Base-by-base conservation (phyloP, 2,113 vertebrate species). In the Corythaeola cristata region DNA sequence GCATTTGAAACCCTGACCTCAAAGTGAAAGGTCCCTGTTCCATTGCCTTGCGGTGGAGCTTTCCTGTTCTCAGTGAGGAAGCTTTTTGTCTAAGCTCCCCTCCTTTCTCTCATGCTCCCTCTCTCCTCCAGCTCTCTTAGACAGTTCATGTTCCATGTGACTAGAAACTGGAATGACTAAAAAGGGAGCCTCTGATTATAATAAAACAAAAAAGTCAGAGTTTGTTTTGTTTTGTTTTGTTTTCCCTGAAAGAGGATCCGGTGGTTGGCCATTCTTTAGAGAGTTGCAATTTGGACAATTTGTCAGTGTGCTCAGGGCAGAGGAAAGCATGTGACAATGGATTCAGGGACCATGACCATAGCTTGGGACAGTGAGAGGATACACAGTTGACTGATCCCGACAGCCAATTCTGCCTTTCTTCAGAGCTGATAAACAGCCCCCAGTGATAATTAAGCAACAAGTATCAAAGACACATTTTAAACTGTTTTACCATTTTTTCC, bases 241-340 rank as follows among this genome's bases (percentile, higher is more conserved):
- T 97, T 97, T 95, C 90, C 76, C 45, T 97, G 94, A 96, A 85
- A 94, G 97, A 97, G 92, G 90, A 97, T 96, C 93, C 22, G 67
- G 97, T 95, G 60, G 69, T 81, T 97, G 92, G 94, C 81, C 45
- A 28, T 76, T 95, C 95, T 97, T 97, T 85, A 85, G 49, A 94
- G 68, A 93, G 52, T 6, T 95, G 94, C 93, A 96, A 83, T 92
- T 94, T 95, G 96, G 89, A 96, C 85, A 83, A 88, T 96, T 95
- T 95, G 79, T 94, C 92, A 92, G 68, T 39, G 72, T 94, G 93
- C 62, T 97, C 94, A 85, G 68, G 92, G 67, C 89, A 93, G 84
- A 97, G 69, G 95, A 93, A 96, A 92, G 26, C 78, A 76, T 87
- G 63, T 87, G 93, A 95, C 93, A 97, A 94, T 78, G 82, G 69